phyloP scores from a whole-genome alignment of 2,113 vertebrate genomes.

The Otus sunia region DNA sequence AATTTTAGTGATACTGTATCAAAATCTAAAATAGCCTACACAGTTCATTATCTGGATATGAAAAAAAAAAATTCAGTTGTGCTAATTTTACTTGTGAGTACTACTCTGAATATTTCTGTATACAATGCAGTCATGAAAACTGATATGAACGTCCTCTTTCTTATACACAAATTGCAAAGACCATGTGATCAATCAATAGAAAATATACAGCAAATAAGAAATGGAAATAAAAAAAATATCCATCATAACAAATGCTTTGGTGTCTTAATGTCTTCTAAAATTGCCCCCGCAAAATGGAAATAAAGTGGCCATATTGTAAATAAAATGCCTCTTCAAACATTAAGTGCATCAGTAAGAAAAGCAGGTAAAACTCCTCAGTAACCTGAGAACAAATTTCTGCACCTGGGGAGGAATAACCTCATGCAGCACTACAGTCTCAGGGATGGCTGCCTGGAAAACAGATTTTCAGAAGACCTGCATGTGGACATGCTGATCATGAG shows the following conservation, averaged over 20 bases:
- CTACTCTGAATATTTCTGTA: neutral
- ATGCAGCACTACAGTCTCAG: neutral
- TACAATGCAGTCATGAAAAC: neutral
- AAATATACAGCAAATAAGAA: neutral
- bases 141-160: neutral
- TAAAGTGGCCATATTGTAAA: neutral
- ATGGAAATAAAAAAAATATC: neutral
- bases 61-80: neutral
- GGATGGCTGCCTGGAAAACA: neutral
- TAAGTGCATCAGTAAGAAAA: neutral
- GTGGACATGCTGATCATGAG: neutral
- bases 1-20: neutral
- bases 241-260: neutral
- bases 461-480: neutral
- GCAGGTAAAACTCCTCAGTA: neutral
- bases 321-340: neutral
- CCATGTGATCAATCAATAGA: too few relatives aligned
- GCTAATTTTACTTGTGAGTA: neutral
- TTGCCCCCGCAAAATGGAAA: neutral
- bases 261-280: neutral
- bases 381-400: neutral
- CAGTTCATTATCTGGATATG: neutral
- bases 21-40: neutral
- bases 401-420: neutral
- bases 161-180: neutral